Percentiles rank a stretch among this genome's conserved stretches.
These are phyloP conservation scores for Nibea albiflora DNA, from an alignment of 2,113 vertebrate species.

Conservation along the genomic window DNA sequence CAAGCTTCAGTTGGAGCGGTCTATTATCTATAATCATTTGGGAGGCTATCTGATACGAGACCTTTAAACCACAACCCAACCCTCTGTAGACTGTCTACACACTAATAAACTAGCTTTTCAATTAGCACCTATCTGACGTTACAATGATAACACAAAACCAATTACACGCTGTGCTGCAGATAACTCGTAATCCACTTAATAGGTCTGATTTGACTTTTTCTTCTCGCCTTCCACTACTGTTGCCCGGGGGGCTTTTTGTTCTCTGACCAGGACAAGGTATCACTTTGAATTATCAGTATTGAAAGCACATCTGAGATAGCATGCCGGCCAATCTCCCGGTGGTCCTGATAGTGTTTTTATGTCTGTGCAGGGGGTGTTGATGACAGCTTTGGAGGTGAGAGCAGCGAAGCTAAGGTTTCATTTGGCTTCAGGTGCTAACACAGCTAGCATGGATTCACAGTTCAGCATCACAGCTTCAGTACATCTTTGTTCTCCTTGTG, in stretches of 20 bases:
- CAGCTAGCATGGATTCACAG: conserved; percentile 13
- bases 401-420: conserved; percentile 24
- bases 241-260: conserved; percentile 43
- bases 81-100: conserved; percentile 61
- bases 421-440: conserved; percentile 28
- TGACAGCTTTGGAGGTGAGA: conserved; percentile 49
- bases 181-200: conserved; percentile 78
- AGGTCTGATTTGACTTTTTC: conserved; percentile 69
- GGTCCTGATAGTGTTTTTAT: conserved; percentile 45
- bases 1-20: conserved; percentile 32
- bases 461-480: conserved; percentile 2
- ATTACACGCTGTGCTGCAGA: conserved; percentile 77
- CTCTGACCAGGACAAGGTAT: conserved; percentile 58
- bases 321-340: conserved; percentile 39
- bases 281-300: conserved; percentile 64
- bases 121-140: conserved; percentile 76
- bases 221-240: conserved; percentile 28
- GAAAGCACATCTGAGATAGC: conserved; percentile 52
- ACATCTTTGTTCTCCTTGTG: not conserved
- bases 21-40: conserved; percentile 69
- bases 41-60: conserved; percentile 68
- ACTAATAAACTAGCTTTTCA: conserved; percentile 78
- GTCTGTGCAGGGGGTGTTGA: conserved; percentile 50
- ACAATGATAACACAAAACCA: conserved; percentile 80
- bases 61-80: conserved; percentile 67